Evolutionary conservation across 2,888 invertebrate species (phyloP).

Genomic region (Stenodema calcarata): DNA sequence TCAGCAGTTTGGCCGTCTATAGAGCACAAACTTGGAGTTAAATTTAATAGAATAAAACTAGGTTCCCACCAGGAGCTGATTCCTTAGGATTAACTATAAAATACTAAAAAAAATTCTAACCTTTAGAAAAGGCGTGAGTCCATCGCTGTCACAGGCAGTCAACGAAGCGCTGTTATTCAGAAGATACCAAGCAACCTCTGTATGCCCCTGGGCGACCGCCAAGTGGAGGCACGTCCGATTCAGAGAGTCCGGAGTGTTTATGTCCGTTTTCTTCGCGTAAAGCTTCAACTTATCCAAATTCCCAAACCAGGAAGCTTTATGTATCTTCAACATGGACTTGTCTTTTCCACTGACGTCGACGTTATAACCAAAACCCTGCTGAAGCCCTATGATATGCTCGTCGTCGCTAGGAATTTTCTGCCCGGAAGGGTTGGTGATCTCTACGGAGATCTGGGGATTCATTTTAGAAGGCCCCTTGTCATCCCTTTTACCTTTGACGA

Average conservation of each 20-base stretch:
- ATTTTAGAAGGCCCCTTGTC: conserved; percentile 58
- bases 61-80: too few species aligned
- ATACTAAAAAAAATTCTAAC: conserved; percentile 51
- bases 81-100: too few species aligned
- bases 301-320: conserved; percentile 60
- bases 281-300: conserved; percentile 59
- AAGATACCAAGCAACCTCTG: conserved; percentile 59
- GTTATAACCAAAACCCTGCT: conserved; percentile 57
- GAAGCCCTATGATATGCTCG: conserved; percentile 56
- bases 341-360: conserved; percentile 59
- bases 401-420: conserved; percentile 57
- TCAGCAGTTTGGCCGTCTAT: too few species aligned
- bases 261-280: conserved; percentile 58
- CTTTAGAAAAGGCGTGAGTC: conserved; percentile 60
- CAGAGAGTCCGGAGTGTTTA: conserved; percentile 58
- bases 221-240: conserved; percentile 60
- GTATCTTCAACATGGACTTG: conserved; percentile 59
- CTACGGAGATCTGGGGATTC: conserved; percentile 56
- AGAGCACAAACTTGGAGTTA: too few species aligned
- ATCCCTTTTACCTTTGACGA: conserved; percentile 59
- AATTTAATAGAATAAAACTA: too few species aligned
- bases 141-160: conserved; percentile 59
- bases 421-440: conserved; percentile 57
- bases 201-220: conserved; percentile 59
- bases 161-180: conserved; percentile 59